Percentiles rank a stretch among this genome's conserved stretches.
phyloP scores from a whole-genome alignment of 2,113 vertebrate species.

The Lepus europaeus region DNA sequence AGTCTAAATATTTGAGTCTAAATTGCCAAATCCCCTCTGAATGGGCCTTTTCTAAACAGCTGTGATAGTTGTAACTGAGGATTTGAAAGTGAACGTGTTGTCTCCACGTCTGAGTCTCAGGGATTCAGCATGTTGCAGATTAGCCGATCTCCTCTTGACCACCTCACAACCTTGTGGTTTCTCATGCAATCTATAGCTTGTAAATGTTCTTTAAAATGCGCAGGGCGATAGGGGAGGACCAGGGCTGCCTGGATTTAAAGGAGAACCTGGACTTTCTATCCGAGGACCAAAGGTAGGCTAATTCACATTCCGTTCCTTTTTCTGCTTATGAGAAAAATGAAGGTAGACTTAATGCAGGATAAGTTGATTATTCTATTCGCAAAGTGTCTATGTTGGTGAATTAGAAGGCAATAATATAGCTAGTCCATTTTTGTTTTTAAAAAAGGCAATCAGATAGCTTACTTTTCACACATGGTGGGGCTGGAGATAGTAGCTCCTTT shows the following conservation, averaged over 20 bases:
- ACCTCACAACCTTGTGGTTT: not conserved
- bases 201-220: slow-evolving; percentile 58
- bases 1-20: slow-evolving; percentile 15
- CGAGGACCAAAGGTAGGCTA: slow-evolving; percentile 85
- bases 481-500: not conserved
- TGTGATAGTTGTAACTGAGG: not conserved
- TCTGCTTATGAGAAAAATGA: not conserved
- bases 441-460: not conserved
- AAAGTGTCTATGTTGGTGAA: not conserved
- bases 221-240: slow-evolving; percentile 85
- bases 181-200: not conserved
- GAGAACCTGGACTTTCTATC: slow-evolving; percentile 85
- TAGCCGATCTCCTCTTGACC: not conserved
- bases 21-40: not conserved
- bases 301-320: not conserved
- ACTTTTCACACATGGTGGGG: slow-evolving; percentile 34
- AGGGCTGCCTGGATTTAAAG: slow-evolving; percentile 81
- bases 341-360: not conserved
- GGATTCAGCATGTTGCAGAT: slow-evolving; percentile 20
- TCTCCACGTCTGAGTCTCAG: not conserved
- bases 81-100: slow-evolving; percentile 26
- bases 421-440: not conserved
- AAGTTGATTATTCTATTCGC: not conserved
- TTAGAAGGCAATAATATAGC: not conserved
- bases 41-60: not conserved